Conservation (phyloP, 1,140 invertebrate species). For the Matsumurasca onukii region DNA sequence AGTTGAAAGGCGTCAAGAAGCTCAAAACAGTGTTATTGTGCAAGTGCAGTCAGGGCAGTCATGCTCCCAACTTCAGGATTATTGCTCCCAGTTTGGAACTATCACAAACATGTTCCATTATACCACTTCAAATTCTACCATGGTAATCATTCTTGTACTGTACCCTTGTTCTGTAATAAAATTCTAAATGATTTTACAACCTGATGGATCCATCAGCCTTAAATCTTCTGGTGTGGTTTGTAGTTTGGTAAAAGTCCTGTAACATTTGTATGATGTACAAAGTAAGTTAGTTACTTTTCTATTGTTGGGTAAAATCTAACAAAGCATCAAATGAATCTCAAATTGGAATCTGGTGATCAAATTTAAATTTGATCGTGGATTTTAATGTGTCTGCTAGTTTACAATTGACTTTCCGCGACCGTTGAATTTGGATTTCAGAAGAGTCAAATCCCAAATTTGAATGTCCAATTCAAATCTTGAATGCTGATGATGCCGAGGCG, state of each 20-base stretch:
- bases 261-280: not conserved
- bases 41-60: slow-evolving; percentile 45
- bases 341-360: too few relatives aligned
- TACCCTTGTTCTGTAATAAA: too few relatives aligned
- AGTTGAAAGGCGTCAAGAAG: slow-evolving; percentile 59
- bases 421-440: too few relatives aligned
- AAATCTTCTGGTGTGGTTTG: not conserved
- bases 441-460: too few relatives aligned
- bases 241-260: not conserved
- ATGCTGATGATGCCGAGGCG: too few relatives aligned
- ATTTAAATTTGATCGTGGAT: too few relatives aligned
- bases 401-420: too few relatives aligned
- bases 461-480: too few relatives aligned
- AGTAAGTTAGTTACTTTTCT: not conserved
- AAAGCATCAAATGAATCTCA: too few relatives aligned
- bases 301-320: not conserved
- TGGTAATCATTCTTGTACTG: slow-evolving; percentile 2
- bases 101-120: slow-evolving; percentile 45
- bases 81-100: slow-evolving; percentile 43
- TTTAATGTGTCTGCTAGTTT: too few relatives aligned
- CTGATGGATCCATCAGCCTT: not conserved
- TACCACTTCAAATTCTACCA: slow-evolving; percentile 26
- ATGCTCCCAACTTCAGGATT: slow-evolving; percentile 40
- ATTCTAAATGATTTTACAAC: not conserved
- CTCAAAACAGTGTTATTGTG: slow-evolving; percentile 53